Base-by-base conservation (phyloP, 2,888 invertebrate genomes). In the Frankliniella fusca region DNA sequence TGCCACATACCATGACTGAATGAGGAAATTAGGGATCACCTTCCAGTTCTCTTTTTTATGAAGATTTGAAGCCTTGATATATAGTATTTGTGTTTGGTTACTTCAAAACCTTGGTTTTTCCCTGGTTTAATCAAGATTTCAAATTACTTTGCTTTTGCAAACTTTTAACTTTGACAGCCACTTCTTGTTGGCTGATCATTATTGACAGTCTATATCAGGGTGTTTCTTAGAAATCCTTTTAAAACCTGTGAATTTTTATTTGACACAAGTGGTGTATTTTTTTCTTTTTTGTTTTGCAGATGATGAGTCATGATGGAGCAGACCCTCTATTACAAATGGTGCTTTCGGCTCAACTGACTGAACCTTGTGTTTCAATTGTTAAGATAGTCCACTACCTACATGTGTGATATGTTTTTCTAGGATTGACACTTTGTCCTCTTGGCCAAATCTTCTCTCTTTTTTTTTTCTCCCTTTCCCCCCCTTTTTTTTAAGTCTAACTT, bases 311-410 rank as follows among this genome's bases (percentile, higher is more conserved):
- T 76, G 70, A 76, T 76, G 70, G 27, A 76, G 70, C 23, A 76
- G 70, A 76, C 27, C 70, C 23, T 76, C 23, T 76, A 27, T 76
- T 76, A 76, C 70, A 27, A 76, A 76, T 27, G 70, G 70, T 76
- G 70, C 70, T 76, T 76, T 76, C 70, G 70, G 70, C 70, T 76
- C 70, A 76, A 76, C 70, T 76, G 70, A 76, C 70, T 76, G 70
- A 76, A 76, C 23, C 70, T 76, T 76, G 23, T 76, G 70, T 76
- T 76, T 76, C 70, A 76, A 76, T 76, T 76, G 70, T 76, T 76
- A 76, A 76, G 23, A 76, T 76, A 76, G 70, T 76, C 70, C 70
- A 76, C 70, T 76, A 76, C 70, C 70, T 76, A 76, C 27, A 27
- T 76, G 70, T 76, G 70, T 76, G 70, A 76, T 76, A 76, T 76